Percentiles rank a stretch among this genome's conserved stretches.
phyloP scores from a whole-genome alignment of 2,888 invertebrate genomes.

The Physocephala rufipes region DNA sequence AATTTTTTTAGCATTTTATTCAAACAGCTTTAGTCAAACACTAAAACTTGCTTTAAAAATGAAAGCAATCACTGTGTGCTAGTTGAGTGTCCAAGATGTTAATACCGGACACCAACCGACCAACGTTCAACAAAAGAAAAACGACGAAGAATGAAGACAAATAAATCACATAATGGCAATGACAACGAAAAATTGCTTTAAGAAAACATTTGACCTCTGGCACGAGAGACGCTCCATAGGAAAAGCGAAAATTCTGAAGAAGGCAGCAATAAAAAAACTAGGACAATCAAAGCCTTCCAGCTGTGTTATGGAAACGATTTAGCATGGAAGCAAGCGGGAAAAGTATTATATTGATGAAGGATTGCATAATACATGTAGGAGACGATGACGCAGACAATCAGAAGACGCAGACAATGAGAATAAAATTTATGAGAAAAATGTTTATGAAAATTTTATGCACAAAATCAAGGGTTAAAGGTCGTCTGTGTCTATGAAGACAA shows the following conservation, averaged over 20 bases:
- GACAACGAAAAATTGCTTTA: slow-evolving; percentile 3
- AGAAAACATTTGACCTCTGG: slow-evolving; percentile 19
- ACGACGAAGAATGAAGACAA: background rate
- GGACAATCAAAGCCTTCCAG: too few relatives aligned
- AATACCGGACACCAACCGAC: slow-evolving; percentile 16
- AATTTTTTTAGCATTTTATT: too few relatives aligned
- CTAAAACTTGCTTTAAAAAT: too few relatives aligned
- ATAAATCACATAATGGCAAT: slow-evolving; percentile 21
- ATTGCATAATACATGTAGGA: background rate
- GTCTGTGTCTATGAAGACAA: too few relatives aligned
- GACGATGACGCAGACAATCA: too few relatives aligned
- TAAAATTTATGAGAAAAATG: too few relatives aligned
- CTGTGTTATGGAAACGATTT: too few relatives aligned
- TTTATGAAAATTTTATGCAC: too few relatives aligned
- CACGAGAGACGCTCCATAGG: background rate
- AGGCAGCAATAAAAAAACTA: too few relatives aligned
- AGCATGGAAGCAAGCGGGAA: too few relatives aligned
- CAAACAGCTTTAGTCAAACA: background rate
- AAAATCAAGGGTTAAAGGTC: too few relatives aligned
- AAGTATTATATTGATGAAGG: background rate
- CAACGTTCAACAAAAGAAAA: background rate
- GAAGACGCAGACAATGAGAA: background rate
- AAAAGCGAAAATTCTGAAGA: too few relatives aligned
- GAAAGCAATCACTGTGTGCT: slow-evolving; percentile 6
- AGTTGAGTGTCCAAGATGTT: slow-evolving; percentile 24